These are phyloP conservation scores for Gobio occitaniae DNA, from an alignment of 2,797 vertebrate genomes.

Conservation along the genomic window DNA sequence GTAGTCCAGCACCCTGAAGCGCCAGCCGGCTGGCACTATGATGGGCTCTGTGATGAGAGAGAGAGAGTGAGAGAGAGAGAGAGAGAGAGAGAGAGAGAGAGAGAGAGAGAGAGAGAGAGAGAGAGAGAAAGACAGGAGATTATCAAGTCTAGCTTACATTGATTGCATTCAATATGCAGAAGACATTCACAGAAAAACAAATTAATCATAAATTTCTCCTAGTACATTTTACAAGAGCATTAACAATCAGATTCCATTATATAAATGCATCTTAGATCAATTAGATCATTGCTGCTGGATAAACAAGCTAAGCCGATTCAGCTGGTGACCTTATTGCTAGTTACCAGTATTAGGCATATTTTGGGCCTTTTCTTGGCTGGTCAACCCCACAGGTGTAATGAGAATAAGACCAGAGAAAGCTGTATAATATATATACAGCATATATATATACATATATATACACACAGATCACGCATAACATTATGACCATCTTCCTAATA, in stretches of 20 bases:
- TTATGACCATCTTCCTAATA: too few relatives aligned
- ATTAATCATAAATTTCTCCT: neutral
- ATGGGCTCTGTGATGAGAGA: conserved; percentile 68
- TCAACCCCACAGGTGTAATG: neutral
- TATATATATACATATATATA: too few relatives aligned
- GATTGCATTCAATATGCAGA: conserved; percentile 9
- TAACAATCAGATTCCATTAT: neutral
- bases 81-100: neutral
- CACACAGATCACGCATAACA: too few relatives aligned
- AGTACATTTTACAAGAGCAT: conserved; percentile 1
- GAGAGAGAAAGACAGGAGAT: neutral
- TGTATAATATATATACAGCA: too few relatives aligned
- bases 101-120: neutral
- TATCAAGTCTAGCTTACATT: conserved; percentile 49
- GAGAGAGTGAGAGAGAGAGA: neutral
- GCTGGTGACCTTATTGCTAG: neutral
- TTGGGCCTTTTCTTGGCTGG: neutral
- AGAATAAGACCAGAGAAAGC: neutral
- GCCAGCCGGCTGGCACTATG: conserved; percentile 74
- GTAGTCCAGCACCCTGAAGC: conserved; percentile 79
- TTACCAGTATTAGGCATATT: neutral
- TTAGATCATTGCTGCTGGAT: neutral
- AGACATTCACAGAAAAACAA: neutral
- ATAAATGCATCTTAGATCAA: neutral
- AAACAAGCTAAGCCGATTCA: neutral